Conservation (phyloP, 2,113 vertebrate genomes). For the Podocnemis expansa region DNA sequence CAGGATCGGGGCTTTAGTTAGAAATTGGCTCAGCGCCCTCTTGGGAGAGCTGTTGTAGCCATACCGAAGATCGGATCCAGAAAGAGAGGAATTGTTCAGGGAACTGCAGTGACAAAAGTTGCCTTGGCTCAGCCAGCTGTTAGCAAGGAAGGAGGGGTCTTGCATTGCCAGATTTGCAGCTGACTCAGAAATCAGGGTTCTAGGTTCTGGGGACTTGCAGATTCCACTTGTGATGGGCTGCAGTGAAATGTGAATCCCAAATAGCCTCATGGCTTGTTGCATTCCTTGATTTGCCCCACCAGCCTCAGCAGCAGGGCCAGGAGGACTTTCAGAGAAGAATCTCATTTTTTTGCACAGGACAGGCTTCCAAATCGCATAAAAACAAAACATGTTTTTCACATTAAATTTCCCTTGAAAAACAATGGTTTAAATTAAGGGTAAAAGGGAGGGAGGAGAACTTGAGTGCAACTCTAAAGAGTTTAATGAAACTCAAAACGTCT, state of each 20-base stretch:
- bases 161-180: rapidly evolving
- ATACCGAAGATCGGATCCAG: neutral
- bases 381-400: conserved; percentile 63
- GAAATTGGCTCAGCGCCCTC: neutral
- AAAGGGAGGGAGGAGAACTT: conserved; percentile 9
- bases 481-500: neutral
- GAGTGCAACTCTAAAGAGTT: neutral
- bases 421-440: conserved; percentile 50
- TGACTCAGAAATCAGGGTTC: neutral
- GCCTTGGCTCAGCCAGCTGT: rapidly evolving
- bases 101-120: rapidly evolving
- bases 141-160: rapidly evolving
- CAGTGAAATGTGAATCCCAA: neutral
- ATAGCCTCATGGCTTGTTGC: neutral
- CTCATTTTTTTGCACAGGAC: neutral
- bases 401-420: conserved; percentile 65
- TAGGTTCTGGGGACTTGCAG: neutral
- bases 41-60: neutral
- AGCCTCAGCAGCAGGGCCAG: neutral
- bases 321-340: neutral
- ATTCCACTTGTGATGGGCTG: neutral
- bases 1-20: neutral
- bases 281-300: rapidly evolving
- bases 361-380: conserved; percentile 20
- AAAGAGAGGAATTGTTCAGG: neutral